phyloP scores from a whole-genome alignment of 2,113 vertebrate species.

The Peromyscus polionotus region DNA sequence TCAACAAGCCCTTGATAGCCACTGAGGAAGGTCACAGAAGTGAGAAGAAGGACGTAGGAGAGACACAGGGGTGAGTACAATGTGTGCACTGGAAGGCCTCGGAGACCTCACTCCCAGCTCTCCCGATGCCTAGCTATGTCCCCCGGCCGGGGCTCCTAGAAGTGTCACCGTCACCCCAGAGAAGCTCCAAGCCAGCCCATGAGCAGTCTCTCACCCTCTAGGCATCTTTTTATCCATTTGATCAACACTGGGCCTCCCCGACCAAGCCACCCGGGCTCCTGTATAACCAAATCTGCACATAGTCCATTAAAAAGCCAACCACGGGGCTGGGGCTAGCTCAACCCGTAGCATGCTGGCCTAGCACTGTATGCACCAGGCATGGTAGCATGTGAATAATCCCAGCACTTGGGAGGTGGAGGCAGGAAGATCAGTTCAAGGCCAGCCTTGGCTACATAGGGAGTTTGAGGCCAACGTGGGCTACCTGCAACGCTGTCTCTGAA shows the following conservation, averaged over 20 bases:
- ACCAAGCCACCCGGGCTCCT: not conserved
- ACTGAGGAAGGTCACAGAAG: fast-evolving
- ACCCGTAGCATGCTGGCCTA: too few species aligned
- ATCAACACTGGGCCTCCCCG: not conserved
- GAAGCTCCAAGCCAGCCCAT: not conserved
- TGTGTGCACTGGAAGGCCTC: fast-evolving
- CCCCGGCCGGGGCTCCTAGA: not conserved
- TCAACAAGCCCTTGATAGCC: too few species aligned
- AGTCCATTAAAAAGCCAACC: not conserved
- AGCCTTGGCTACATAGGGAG: not conserved
- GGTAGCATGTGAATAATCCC: not conserved
- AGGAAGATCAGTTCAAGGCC: not conserved
- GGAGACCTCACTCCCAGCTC: not conserved
- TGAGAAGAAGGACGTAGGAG: fast-evolving
- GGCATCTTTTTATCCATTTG: not conserved
- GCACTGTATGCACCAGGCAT: not conserved
- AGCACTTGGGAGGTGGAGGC: not conserved
- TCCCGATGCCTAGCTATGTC: not conserved
- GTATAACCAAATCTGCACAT: fast-evolving
- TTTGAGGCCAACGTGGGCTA: not conserved
- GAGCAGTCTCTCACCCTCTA: not conserved
- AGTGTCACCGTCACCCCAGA: not conserved
- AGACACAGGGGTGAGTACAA: not conserved
- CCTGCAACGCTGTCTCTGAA: not conserved
- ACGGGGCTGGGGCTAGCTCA: not conserved